Evolutionary conservation across 2,797 vertebrate genomes (phyloP), one percentile per base, ranked within the genome.

Genomic region (Gastrophryne carolinensis): DNA sequence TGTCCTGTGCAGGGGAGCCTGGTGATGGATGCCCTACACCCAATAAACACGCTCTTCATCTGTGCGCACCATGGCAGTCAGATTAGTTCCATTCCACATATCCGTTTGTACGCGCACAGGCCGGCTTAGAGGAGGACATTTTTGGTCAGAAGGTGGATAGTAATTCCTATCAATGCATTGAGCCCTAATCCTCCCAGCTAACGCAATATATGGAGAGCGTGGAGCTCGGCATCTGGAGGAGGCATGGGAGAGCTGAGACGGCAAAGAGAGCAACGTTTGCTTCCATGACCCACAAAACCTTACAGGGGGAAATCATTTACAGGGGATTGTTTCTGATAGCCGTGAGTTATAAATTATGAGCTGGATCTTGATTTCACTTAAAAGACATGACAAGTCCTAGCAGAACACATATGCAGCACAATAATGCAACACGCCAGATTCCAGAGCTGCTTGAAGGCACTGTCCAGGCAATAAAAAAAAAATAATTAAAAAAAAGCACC

Each of bases 81-180:
- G 60, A 64, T 54, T 73, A 54, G 23, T 23, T 34, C 24, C 47
- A 73, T 54, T 32, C 32, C 60, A 41, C 35, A 39, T 50, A 73
- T 64, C 56, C 56, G 56, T 64, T 73, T 64, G 60, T 73, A 64
- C 71, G 64, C 71, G 53, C 57, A 64, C 58, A 73, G 70, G 35
- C n/a, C 58, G 26, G 70, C 44, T 73, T 73, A 73, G 47, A 17
- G 12, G 3, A 73, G 37, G 60, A 56, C 61, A 73, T 73, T 64
- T 72, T 30, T 73, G 60, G 71, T 47, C 44, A 47, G 56, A 56
- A 65, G 66, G 72, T 57, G 61, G 72, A 74, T 74, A 62, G 65
- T 74, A 57, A 74, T 74, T 66, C 62, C 56, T 50, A 49, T 66
- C 24, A 52, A 66, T 57, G 53, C 62, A 37, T 32, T 49, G 66